Evolutionary conservation across 2,113 vertebrate species (phyloP), one percentile per base, ranked within the genome.

Genomic region (Sinocyclocheilus anshuiensis): DNA sequence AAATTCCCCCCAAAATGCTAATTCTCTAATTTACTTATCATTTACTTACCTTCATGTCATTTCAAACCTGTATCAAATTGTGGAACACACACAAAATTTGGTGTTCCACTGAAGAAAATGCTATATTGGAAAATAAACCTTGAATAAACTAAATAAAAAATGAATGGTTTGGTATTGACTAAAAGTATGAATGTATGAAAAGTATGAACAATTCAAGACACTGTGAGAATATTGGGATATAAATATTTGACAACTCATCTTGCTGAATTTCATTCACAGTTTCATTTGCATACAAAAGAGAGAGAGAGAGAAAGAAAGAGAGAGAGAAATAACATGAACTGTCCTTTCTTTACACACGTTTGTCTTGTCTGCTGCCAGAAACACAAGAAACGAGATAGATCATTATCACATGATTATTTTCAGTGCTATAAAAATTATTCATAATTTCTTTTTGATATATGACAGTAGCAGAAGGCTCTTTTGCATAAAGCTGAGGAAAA

Each of bases 401-500:
- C 24, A 26, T 61, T 84, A 84, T 89, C 69, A 77, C 15, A 26
- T 10, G 24, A 39, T 36, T 33, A 22, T 39, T 22, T 81, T 61
- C 15, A 36, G 16, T 20, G n/a, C 12, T 6, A 39, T 63, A 45
- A 16, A 63, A 26, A 80, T 8, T 24, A 42, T 18, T 63, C 12
- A 45, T 79, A 0, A 79, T 63, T n/a, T 80, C 13, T 63, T 63
- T 18, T 63, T 63, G 78, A 63, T 63, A 63, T 63, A 29, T 9
- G 65, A 36, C 77, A 48, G 33, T 22, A 79, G 36, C 39, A 20
- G 26, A 76, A 63, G 20, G 22, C 22, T 83, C 42, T 71, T 90
- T 89, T 86, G 86, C 87, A 89, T 90, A 85, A 75, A 81, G 86
- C 80, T 85, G 42, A 84, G 69, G 36, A 61, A 29, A 79, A 79